Conservation (phyloP, 64 coral and sea anemone species). For the Catalaphyllia jardinei region DNA sequence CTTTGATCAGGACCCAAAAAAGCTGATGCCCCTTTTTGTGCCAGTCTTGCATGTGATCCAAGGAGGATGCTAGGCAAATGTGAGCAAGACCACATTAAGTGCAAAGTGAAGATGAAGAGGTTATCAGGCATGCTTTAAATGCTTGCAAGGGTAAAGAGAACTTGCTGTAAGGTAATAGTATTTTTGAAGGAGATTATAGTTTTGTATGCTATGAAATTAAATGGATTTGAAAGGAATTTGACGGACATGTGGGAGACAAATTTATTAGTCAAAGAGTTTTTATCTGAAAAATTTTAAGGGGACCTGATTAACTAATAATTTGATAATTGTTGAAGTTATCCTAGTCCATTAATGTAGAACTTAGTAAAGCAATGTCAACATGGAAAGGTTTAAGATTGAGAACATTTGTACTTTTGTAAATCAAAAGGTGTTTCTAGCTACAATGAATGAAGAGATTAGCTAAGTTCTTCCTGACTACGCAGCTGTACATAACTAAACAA, state of each 20-base stretch:
- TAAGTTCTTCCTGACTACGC: too few species aligned
- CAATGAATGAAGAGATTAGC: too few species aligned
- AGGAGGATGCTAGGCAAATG: too few species aligned
- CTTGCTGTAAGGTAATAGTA: background rate
- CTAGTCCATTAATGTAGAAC: too few species aligned
- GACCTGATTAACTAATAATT: background rate
- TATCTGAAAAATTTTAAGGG: background rate
- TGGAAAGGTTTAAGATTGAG: too few species aligned
- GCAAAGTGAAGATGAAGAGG: background rate
- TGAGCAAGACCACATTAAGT: background rate
- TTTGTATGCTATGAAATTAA: background rate
- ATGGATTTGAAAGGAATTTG: slow-evolving; percentile 5
- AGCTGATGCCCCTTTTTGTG: background rate
- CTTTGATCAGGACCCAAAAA: background rate
- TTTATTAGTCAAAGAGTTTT: slow-evolving; percentile 11
- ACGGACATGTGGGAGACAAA: background rate
- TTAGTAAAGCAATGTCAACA: too few species aligned
- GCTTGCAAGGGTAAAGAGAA: background rate
- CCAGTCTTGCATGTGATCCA: too few species aligned
- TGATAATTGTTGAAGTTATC: background rate
- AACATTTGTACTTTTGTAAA: too few species aligned
- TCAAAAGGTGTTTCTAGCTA: too few species aligned
- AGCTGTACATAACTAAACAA: too few species aligned
- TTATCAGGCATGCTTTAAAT: background rate
- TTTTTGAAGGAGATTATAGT: slow-evolving; percentile 29